Conservation (phyloP, 2,888 invertebrate species). For the Sinotaia quadrata region DNA sequence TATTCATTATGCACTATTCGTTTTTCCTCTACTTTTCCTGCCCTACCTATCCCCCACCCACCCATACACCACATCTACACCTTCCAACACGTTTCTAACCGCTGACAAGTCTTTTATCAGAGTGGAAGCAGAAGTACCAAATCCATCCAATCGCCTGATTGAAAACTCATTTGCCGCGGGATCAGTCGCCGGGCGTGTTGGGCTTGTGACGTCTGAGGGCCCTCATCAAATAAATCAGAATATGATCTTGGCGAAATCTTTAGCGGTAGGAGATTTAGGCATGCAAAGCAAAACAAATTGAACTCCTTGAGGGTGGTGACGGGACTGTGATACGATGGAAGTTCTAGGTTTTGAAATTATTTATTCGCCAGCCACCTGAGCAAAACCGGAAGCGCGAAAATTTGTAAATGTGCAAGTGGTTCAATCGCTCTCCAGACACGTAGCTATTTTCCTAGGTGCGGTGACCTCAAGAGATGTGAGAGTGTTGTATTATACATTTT, state of each 20-base stretch:
- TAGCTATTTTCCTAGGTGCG: too few relatives aligned
- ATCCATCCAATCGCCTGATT: slow-evolving; percentile 1
- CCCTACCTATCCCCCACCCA: not conserved
- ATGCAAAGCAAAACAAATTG: not conserved
- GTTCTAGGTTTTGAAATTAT: not conserved
- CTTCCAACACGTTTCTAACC: not conserved
- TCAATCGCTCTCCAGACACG: too few relatives aligned
- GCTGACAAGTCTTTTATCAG: not conserved
- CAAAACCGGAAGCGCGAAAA: too few relatives aligned
- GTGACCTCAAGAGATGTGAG: too few relatives aligned
- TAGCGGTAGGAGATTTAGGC: not conserved
- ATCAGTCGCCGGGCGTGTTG: not conserved
- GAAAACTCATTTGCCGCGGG: slow-evolving; percentile 10
- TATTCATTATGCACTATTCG: not conserved
- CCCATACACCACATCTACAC: not conserved
- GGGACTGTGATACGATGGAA: not conserved
- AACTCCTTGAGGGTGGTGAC: not conserved
- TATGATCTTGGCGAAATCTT: not conserved
- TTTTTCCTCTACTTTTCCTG: not conserved
- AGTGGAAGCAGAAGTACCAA: not conserved
- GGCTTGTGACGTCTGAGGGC: not conserved
- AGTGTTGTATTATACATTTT: too few relatives aligned
- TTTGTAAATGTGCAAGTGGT: too few relatives aligned
- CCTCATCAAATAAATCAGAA: not conserved
- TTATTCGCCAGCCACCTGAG: too few relatives aligned